Percentiles rank a stretch among this genome's conserved stretches.
Conservation (phyloP, 2,888 invertebrate species). For the Cepaea hortensis region DNA sequence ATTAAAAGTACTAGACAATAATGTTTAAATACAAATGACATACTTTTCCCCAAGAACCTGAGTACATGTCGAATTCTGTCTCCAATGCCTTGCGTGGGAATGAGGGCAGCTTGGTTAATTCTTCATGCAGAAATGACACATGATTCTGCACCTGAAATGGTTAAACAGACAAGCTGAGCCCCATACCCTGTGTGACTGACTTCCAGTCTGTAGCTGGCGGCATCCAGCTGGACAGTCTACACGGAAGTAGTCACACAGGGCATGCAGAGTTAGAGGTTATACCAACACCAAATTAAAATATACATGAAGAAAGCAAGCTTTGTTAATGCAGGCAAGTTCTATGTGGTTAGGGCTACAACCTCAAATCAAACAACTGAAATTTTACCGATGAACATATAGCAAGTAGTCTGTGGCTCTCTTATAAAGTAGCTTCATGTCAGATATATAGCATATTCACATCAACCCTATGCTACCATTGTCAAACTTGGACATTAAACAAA, state of each 20-base stretch:
- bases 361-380: no score
- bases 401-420: no score
- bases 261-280: constrained; percentile 36
- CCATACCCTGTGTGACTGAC: constrained; percentile 46
- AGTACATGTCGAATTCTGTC: constrained; percentile 87
- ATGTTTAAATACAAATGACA: constrained; percentile 34
- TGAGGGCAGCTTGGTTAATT: constrained; percentile 97
- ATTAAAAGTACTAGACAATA: no score
- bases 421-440: no score
- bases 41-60: constrained; percentile 84
- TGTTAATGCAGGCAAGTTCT: neutral
- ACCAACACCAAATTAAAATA: neutral
- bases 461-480: no score
- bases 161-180: constrained; percentile 28
- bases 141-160: constrained; percentile 89
- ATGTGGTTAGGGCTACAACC: no score
- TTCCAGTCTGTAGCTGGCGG: constrained; percentile 21
- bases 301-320: constrained; percentile 8
- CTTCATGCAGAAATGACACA: constrained; percentile 98
- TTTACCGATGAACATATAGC: no score
- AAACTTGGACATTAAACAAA: no score
- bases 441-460: no score
- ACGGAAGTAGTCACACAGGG: constrained; percentile 50
- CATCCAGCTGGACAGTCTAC: neutral
- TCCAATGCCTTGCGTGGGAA: constrained; percentile 98